Evolutionary conservation across 92 coral and sea anemone species (phyloP), one percentile per base, ranked within the genome.

Genomic region (Galaxea fascicularis): DNA sequence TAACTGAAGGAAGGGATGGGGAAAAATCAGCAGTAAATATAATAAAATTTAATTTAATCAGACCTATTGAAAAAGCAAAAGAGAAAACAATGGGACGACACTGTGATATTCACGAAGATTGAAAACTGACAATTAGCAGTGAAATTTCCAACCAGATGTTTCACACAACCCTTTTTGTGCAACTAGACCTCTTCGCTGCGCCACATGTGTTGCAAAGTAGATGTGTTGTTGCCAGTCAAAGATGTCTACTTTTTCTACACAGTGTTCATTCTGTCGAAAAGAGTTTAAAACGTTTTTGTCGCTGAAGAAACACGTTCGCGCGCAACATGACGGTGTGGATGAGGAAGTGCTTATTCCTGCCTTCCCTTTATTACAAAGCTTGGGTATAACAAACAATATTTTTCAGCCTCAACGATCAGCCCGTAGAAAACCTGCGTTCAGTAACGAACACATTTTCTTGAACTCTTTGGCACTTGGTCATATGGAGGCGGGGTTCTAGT

Each of bases 291-390:
- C 46, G 5, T 30, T 29, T 15, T 66, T 29, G 12, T 29, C 72
- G 47, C 72, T 30, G n/a, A 66, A 66, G 21, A 66, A 66, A 30
- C 45, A 66, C 28, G 46, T 66, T 66, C 47, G n/a, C 47, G 10
- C 29, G 21, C 46, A 24, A 12, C 72, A 66, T 66, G 46, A 66
- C 21, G 46, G 24, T 27, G 21, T 29, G 12, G 10, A 29, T 12
- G 72, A 31, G 10, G 46, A 66, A 24, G 14, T 47, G 0, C 46
- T 66, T 11, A 66, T 29, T n/a, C 72, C 72, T 29, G 29, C 41
- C 46, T 29, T 66, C 25, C 29, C 13, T 47, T 47, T 47, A 7
- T 47, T 6, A 47, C 53, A 47, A 13, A 47, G 53, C 53, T 13
- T 13, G 8, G 53, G 53, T 47, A 47, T 47, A 47, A 47, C 53